A percentile compares a stretch with the other conserved stretches of the same genome.
Evolutionary conservation across 2,888 invertebrate species (phyloP).

Genomic region (Phrixothrix hirtus): DNA sequence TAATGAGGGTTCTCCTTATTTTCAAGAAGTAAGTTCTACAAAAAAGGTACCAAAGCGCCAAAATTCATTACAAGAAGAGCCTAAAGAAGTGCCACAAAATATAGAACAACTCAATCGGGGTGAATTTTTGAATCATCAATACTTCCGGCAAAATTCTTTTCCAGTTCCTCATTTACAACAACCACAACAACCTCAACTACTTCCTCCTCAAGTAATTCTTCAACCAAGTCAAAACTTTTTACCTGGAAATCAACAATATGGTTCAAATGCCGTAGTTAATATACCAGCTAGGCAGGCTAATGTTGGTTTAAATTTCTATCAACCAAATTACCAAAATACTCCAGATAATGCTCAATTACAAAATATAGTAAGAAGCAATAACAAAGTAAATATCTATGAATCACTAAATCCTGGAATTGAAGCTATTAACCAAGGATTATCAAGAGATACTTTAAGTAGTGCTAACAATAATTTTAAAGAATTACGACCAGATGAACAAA

Average conservation of each 20-base stretch:
- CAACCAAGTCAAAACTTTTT: constrained; percentile 21
- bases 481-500: constrained; percentile 21
- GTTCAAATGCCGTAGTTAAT: not conserved
- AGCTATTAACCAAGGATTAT: constrained; percentile 20
- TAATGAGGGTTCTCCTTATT: constrained; percentile 7
- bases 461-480: constrained; percentile 14
- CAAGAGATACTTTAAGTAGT: constrained; percentile 4
- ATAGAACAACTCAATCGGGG: constrained; percentile 38
- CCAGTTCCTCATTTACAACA: constrained; percentile 19
- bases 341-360: constrained; percentile 17
- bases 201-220: constrained; percentile 14
- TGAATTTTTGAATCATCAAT: constrained; percentile 19
- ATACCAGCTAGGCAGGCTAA: constrained; percentile 2
- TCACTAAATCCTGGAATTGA: constrained; percentile 16
- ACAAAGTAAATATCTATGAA: constrained; percentile 5
- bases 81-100: not conserved
- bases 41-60: constrained; percentile 47
- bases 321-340: constrained; percentile 12
- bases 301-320: constrained; percentile 8
- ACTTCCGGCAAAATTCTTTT: constrained; percentile 19
- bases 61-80: constrained; percentile 43
- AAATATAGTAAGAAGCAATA: not conserved
- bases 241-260: constrained; percentile 19
- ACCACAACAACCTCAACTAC: constrained; percentile 22
- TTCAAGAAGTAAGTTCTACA: constrained; percentile 10